Base-by-base conservation (phyloP, 2,113 vertebrate genomes). In the Myiagra hebetior region DNA sequence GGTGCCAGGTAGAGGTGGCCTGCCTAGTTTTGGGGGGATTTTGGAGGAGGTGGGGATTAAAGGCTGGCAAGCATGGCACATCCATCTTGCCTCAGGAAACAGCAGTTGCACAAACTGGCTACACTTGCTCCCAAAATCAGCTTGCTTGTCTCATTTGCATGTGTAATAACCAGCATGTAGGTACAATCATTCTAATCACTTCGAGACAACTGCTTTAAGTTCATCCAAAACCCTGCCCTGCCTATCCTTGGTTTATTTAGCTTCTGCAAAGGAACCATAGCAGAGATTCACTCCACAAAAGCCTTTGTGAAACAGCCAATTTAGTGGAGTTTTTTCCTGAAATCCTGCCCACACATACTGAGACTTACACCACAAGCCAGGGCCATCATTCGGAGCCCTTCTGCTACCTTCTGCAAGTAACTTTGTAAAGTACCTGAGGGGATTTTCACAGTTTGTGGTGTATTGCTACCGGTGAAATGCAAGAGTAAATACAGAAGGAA, bases 111-210 rank as follows among this genome's bases (percentile, higher is more conserved):
- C 57, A 62, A 19, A 55, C 49, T 69, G 70, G 53, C 73, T 76
- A 8, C 26, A 11, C 46, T 79, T 47, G 64, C 62, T 63, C 56
- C 67, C 70, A 30, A 44, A 78, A 86, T 93, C 91, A 90, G 68
- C 52, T 46, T 39, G 63, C 72, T 69, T 59, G 37, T 74, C 90
- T 93, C 76, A 92, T 96, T 91, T 95, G 90, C 96, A 80, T 93
- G 47, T 67, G 83, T 90, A 90, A 91, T 67, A 53, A 60, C 33
- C 55, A 46, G 39, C 39, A 22, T 33, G 28, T 60, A 60, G 53
- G 75, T 86, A 85, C 79, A 94, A 55, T 78, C 80, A 75, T 78
- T 57, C 56, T 85, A 92, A 93, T 94, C 64, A 65, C 68, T 78
- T 31, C 0, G 2, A 84, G 57, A 90, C 41, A 62, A 85, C 44